Evolutionary conservation across 2,113 vertebrate genomes (phyloP), one percentile per base, ranked within the genome.

Genomic region (Elachura formosa): DNA sequence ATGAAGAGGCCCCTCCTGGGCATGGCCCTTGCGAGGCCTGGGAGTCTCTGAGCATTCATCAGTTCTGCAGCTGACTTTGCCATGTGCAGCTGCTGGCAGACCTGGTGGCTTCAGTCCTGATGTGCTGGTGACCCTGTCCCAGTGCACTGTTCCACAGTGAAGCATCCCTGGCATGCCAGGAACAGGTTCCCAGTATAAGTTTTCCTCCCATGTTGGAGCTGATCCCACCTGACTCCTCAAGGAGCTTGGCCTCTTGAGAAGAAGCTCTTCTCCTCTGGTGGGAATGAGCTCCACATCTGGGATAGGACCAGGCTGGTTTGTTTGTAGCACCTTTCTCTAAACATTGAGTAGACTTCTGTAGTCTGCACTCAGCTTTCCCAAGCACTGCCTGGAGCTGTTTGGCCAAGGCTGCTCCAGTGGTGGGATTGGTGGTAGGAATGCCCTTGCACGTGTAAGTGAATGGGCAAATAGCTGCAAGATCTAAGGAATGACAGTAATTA

Each of bases 401-500:
- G 71, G 64, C 86, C 66, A 13, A 45, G 23, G 54, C 41, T 41
- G 41, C 43, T 26, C 71, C 29, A 14, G 31, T 0, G 1, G 24
- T 62, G 76, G 89, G 38, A 52, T 28, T 36, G 40, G 29, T 3
- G 9, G 21, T 59, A 77, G 91, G 54, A 72, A 66, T 61, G 49
- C 73, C 93, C 85, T 58, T 2, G 5, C 51, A 26, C 1, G 0
- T 5, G 40, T 1, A 9, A 89, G 34, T 31, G 78, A 88, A 40
- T 68, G 75, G 69, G 84, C 72, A 93, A 92, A 94, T 31, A 89
- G 86, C 94, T 84, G 28, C 0, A 4, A 95, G 93, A 91, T 52
- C 63, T 73, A 86, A 91, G 90, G 80, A 91, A 81, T 26, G 29
- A 87, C 87, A 78, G 89, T 84, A 95, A 96, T 96, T 96, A 96